Evolutionary conservation across 2,113 vertebrate genomes (phyloP).

Genomic region (Orycteropus afer): DNA sequence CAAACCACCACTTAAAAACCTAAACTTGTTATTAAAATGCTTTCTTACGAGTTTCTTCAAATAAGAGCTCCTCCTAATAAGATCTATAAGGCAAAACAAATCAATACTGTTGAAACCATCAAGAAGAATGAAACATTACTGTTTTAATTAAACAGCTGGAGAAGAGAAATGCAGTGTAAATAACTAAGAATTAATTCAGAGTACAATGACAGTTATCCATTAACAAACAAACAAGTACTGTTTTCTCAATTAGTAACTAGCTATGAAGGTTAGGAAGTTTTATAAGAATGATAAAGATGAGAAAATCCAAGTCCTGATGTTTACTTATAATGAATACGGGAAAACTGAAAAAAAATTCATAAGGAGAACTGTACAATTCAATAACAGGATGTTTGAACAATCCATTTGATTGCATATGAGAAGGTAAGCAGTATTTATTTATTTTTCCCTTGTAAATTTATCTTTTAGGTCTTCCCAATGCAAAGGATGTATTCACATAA

Average conservation of each 20-base stretch:
- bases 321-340: slow-evolving; percentile 6
- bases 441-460: slow-evolving; percentile 4
- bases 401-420: background rate
- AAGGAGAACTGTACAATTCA: background rate
- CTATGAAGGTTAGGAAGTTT: slow-evolving; percentile 36
- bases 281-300: slow-evolving; percentile 12
- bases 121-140: background rate
- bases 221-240: slow-evolving; percentile 10
- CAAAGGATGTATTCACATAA: background rate
- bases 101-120: background rate
- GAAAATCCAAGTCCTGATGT: background rate
- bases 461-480: slow-evolving; percentile 46
- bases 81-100: background rate
- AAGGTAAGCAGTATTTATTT: background rate
- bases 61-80: slow-evolving; percentile 15
- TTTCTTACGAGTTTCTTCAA: slow-evolving; percentile 48
- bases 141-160: slow-evolving; percentile 19
- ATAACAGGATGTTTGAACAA: background rate
- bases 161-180: slow-evolving; percentile 28
- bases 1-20: slow-evolving; percentile 44
- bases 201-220: slow-evolving; percentile 28
- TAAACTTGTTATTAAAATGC: slow-evolving; percentile 60
- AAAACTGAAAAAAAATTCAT: background rate
- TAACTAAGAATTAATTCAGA: slow-evolving; percentile 45
- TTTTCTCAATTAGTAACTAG: slow-evolving; percentile 42